phyloP scores from a whole-genome alignment of 2,888 invertebrate species.

The Drosophila quasianomalipes region DNA sequence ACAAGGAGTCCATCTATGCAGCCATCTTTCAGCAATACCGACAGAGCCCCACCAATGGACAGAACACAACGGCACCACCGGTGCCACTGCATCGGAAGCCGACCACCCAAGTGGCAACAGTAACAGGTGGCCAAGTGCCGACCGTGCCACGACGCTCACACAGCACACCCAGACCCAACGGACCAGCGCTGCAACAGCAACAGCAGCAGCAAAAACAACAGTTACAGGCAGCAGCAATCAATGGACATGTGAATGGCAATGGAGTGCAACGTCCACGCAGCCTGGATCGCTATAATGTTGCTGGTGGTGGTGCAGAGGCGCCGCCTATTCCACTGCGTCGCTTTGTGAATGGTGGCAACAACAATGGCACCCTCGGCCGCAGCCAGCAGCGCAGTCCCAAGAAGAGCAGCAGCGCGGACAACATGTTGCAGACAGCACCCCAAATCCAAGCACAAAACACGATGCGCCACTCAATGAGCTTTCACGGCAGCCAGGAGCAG shows the following conservation, averaged over 20 bases:
- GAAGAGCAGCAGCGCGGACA: constrained; percentile 82
- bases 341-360: constrained; percentile 58
- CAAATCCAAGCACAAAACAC: constrained; percentile 43
- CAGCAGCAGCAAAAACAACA: constrained; percentile 43
- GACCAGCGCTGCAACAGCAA: constrained; percentile 42
- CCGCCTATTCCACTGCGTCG: constrained; percentile 84
- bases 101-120: constrained; percentile 10
- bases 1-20: constrained; percentile 84
- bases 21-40: constrained; percentile 84
- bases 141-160: constrained; percentile 84
- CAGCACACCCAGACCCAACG: constrained; percentile 83
- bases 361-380: constrained; percentile 60
- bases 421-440: constrained; percentile 61
- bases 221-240: constrained; percentile 26
- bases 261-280: constrained; percentile 82
- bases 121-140: constrained; percentile 40
- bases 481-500: constrained; percentile 81
- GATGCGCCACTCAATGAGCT: constrained; percentile 85
- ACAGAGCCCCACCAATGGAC: constrained; percentile 77
- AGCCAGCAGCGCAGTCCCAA: constrained; percentile 72
- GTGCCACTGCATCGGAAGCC: constrained; percentile 77
- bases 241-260: constrained; percentile 61
- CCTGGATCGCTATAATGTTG: constrained; percentile 83
- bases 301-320: constrained; percentile 45
- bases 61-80: constrained; percentile 60